phyloP scores from a whole-genome alignment of 2,113 vertebrate species.

The Podilymbus podiceps region DNA sequence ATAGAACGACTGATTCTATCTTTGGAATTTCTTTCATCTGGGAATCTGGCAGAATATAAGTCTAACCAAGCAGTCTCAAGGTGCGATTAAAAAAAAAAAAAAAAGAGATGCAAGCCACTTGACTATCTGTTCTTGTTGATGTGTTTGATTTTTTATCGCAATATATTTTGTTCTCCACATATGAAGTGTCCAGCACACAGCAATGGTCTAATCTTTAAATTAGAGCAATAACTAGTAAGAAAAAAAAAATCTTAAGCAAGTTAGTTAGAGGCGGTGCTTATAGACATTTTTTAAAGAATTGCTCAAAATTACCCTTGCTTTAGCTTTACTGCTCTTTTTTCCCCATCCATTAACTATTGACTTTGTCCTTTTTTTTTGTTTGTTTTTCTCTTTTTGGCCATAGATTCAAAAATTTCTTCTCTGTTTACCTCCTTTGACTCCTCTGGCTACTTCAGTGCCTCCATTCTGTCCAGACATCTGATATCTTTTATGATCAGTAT shows the following conservation, averaged over 20 bases:
- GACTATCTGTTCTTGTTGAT: neutral
- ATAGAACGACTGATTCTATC: neutral
- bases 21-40: neutral
- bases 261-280: neutral
- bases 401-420: neutral
- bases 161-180: neutral
- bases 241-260: neutral
- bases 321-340: neutral
- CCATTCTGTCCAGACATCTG: neutral
- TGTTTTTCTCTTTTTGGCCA: neutral
- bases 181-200: neutral
- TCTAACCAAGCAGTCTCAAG: neutral
- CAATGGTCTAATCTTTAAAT: neutral
- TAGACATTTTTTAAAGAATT: neutral
- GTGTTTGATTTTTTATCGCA: neutral
- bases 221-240: neutral
- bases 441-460: neutral
- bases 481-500: neutral
- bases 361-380: neutral
- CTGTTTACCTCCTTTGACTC: neutral
- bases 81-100: neutral
- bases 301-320: neutral
- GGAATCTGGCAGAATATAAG: neutral
- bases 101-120: neutral
- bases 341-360: neutral